These are phyloP conservation scores for Galeruca laticollis DNA, from an alignment of 2,888 invertebrate species.

Conservation along the genomic window DNA sequence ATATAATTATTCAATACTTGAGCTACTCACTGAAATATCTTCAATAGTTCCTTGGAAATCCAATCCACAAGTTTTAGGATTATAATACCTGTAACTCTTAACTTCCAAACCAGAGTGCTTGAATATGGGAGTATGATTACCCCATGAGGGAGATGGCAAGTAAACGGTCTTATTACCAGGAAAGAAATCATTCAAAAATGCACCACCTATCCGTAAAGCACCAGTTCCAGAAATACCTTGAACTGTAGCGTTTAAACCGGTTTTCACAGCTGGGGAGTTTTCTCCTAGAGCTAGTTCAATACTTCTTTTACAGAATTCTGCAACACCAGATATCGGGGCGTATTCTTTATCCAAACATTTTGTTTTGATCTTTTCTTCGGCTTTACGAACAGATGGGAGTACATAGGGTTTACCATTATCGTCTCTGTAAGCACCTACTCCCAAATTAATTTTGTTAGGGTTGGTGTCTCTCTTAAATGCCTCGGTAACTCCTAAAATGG, in stretches of 20 bases:
- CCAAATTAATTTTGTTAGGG: slow-evolving; percentile 96
- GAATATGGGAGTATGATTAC: slow-evolving; percentile 96
- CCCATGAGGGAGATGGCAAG: slow-evolving; percentile 96
- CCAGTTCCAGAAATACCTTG: slow-evolving; percentile 98
- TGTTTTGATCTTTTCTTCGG: slow-evolving; percentile 80
- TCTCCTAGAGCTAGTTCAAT: slow-evolving; percentile 91
- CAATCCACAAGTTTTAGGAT: slow-evolving; percentile 92
- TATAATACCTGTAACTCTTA: slow-evolving; percentile 94
- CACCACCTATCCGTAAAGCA: slow-evolving; percentile 91
- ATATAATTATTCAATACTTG: slow-evolving; percentile 15
- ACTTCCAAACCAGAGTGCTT: slow-evolving; percentile 87
- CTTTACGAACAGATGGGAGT: slow-evolving; percentile 88
- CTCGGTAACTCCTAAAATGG: slow-evolving; percentile 97
- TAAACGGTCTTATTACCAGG: slow-evolving; percentile 85
- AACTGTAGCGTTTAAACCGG: slow-evolving; percentile 81
- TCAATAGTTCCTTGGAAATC: slow-evolving; percentile 91
- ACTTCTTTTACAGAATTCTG: slow-evolving; percentile 86
- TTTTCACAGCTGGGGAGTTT: slow-evolving; percentile 74
- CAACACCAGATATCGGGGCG: slow-evolving; percentile 88
- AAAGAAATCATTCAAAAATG: slow-evolving; percentile 87
- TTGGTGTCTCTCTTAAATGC: slow-evolving; percentile 92
- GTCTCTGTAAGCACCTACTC: slow-evolving; percentile 96
- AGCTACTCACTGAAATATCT: slow-evolving; percentile 83
- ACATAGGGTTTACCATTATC: slow-evolving; percentile 97
- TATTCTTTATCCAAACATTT: slow-evolving; percentile 93